Evolutionary conservation across 2,888 invertebrate species (phyloP), one percentile per base, ranked within the genome.

Genomic region (Lathronympha strigana): DNA sequence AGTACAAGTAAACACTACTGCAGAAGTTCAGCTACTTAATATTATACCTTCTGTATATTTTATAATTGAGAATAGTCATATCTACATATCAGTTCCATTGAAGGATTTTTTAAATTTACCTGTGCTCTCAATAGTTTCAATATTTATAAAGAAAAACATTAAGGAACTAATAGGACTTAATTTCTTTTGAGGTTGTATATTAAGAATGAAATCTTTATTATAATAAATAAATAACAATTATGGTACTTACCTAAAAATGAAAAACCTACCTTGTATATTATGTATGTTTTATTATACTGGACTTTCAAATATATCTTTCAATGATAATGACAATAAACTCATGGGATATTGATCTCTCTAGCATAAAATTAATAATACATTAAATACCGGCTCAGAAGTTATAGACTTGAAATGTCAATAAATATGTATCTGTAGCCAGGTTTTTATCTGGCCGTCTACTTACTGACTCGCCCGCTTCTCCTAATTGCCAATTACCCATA

Each of bases 1-100:
- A 81, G 70, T 69, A 53, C 38, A 45, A 64, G 51, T 60, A 61
- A 49, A 79, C 75, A 74, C 74, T 76, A 76, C 81, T 79, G 23
- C 31, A 28, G 50, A 33, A 63, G 50, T 51, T 38, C 40, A 53
- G 38, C 38, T 60, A 58, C 45, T 57, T 23, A 49, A 49, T 17
- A 8, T 25, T 36, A 11, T 38, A 38, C 38, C 13, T 17, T 23
- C 8, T 40, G 15, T 43, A 13, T 45, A 28, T 1, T 33, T 33
- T 33, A 33, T 33, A 11, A 3, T 6, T 25, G 25, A 4, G 25
- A 6, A 25, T 25, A 4, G 25, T 6, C 25, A 25, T 6, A 4
- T 25, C 4, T 25, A 25, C 25, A 25, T 25, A 6, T 6, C 25
- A 17, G 9, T 40, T 40, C 17, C 40, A 17, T 40, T 17, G 40